Evolutionary conservation across 2,797 vertebrate species (phyloP).

Genomic region (Gypaetus barbatus): DNA sequence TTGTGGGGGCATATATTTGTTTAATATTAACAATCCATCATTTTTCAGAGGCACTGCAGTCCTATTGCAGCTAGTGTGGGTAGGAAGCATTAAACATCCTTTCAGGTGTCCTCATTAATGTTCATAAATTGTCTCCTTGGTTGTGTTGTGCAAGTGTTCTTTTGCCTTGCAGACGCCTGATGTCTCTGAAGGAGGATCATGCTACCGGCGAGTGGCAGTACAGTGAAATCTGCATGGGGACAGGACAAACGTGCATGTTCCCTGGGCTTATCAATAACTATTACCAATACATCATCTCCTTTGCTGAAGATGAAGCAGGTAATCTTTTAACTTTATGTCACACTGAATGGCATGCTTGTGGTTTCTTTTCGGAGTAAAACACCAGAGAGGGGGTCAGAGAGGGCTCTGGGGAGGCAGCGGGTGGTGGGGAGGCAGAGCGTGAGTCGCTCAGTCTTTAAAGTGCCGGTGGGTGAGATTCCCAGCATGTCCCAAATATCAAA

Average conservation of each 20-base stretch:
- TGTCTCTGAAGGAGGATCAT: constrained; percentile 87
- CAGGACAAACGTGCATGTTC: constrained; percentile 87
- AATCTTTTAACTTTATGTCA: not conserved
- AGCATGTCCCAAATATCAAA: not conserved
- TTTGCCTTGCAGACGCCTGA: constrained; percentile 83
- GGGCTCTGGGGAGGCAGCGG: rapidly evolving
- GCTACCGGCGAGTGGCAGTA: constrained; percentile 82
- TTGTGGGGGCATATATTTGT: not conserved
- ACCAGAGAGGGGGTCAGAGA: not conserved
- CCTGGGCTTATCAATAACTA: constrained; percentile 95
- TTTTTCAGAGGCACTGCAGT: not conserved
- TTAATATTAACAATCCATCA: not conserved
- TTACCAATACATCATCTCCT: constrained; percentile 92
- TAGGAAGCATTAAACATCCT: not conserved
- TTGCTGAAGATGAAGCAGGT: constrained; percentile 95
- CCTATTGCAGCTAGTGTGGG: not conserved
- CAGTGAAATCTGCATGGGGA: constrained; percentile 93
- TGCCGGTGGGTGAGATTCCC: not conserved
- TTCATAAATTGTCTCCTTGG: not conserved
- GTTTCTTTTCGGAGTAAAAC: not conserved
- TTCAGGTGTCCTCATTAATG: not conserved
- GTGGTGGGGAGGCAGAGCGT: not conserved
- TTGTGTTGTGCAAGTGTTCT: not conserved
- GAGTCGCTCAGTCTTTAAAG: not conserved
- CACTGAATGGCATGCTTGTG: not conserved